Evolutionary conservation across 2,797 vertebrate species (phyloP).

Genomic region (Sebastes kiyomatsui): DNA sequence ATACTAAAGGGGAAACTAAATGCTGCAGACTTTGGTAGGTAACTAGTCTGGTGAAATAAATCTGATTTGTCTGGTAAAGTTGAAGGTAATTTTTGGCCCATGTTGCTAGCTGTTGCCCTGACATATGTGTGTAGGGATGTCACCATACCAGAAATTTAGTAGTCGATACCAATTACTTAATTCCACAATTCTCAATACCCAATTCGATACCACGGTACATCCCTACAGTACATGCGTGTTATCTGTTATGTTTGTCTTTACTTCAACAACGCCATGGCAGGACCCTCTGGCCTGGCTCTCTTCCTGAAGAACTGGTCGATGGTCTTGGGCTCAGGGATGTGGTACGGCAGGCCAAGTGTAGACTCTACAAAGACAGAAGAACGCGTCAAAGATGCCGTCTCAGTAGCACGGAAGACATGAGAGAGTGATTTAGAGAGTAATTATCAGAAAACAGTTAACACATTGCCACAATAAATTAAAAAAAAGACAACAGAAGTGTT

Average conservation of each 20-base stretch:
- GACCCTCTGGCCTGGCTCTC: conserved; percentile 83
- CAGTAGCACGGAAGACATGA: background rate
- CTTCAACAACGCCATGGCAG: conserved; percentile 93
- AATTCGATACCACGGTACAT: no score
- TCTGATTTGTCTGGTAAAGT: no score
- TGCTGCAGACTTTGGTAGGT: background rate
- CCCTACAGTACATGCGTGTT: background rate
- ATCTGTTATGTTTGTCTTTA: conserved; percentile 73
- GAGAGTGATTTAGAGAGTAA: background rate
- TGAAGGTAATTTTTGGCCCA: no score
- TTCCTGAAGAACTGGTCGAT: conserved; percentile 92
- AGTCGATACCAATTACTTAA: no score
- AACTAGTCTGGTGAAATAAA: background rate
- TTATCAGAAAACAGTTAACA: background rate
- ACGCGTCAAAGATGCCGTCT: background rate
- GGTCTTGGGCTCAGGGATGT: conserved; percentile 92
- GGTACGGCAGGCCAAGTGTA: conserved; percentile 90
- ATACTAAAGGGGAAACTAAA: background rate
- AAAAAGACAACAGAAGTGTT: background rate
- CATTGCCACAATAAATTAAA: background rate
- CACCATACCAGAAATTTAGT: no score
- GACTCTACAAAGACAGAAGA: conserved; percentile 83
- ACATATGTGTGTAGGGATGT: no score
- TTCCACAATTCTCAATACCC: no score
- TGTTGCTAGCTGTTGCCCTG: no score